Conservation (phyloP, 2,888 invertebrate species). For the Lithophane semibrunnea region DNA sequence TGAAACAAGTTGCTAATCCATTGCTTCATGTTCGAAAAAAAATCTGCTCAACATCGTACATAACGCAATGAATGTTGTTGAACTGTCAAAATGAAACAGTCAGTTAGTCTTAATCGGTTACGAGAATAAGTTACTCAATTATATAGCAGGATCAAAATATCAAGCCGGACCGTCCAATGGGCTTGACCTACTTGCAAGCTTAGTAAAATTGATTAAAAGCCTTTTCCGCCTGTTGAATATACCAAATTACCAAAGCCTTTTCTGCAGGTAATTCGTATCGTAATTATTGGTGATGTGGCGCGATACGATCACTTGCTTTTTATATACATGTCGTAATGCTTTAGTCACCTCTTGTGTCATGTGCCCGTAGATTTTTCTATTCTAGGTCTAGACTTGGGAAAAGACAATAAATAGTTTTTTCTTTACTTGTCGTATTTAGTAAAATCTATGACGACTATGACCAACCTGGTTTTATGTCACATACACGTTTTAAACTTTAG, state of each 20-base stretch:
- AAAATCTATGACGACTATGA: not conserved
- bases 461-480: not conserved
- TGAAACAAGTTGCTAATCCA: too few relatives aligned
- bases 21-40: too few relatives aligned
- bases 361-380: not conserved
- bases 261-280: not conserved
- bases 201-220: not conserved
- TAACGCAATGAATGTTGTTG: too few relatives aligned
- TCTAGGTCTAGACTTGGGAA: not conserved
- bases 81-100: too few relatives aligned
- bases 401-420: not conserved
- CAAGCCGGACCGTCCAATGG: not conserved
- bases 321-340: conserved; percentile 31
- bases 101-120: too few relatives aligned
- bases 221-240: not conserved
- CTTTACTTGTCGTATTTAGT: not conserved
- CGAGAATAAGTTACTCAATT: too few relatives aligned
- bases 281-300: conserved; percentile 5
- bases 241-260: not conserved
- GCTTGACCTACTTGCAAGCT: not conserved
- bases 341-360: conserved; percentile 27
- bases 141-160: not conserved
- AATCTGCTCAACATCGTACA: too few relatives aligned
- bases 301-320: conserved; percentile 14
- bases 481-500: too few relatives aligned